phyloP scores from a whole-genome alignment of 1,140 invertebrate genomes.

The Leguminivora glycinivorella region DNA sequence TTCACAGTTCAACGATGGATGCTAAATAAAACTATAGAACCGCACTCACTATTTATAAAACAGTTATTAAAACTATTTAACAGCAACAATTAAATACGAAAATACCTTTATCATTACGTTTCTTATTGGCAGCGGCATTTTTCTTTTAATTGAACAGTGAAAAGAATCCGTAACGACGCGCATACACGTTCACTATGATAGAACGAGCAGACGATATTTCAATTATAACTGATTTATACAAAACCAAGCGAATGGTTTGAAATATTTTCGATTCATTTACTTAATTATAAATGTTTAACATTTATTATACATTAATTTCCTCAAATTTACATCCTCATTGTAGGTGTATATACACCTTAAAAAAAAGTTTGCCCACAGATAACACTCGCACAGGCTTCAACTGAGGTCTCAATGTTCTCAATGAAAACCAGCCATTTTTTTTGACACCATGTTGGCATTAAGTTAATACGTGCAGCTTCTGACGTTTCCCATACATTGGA shows the following conservation, averaged over 20 bases:
- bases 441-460: too few relatives aligned
- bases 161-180: constrained; percentile 8
- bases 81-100: constrained; percentile 58
- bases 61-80: constrained; percentile 35
- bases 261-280: neutral
- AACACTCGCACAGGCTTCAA: too few relatives aligned
- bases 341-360: neutral
- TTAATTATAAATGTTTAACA: neutral
- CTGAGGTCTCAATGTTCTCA: too few relatives aligned
- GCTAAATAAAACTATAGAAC: constrained; percentile 9
- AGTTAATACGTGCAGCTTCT: too few relatives aligned
- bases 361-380: too few relatives aligned
- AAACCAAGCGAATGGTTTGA: neutral
- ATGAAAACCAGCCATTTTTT: too few relatives aligned
- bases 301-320: too few relatives aligned
- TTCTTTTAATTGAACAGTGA: constrained; percentile 64
- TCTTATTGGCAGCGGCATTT: constrained; percentile 79
- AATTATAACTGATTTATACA: neutral
- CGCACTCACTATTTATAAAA: constrained; percentile 43
- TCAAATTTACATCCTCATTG: neutral
- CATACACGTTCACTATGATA: constrained; percentile 10
- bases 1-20: neutral
- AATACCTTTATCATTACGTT: constrained; percentile 79
- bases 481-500: too few relatives aligned
- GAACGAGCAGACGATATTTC: neutral